phyloP scores from a whole-genome alignment of 2,888 invertebrate species.

The Hypercompe scribonia region DNA sequence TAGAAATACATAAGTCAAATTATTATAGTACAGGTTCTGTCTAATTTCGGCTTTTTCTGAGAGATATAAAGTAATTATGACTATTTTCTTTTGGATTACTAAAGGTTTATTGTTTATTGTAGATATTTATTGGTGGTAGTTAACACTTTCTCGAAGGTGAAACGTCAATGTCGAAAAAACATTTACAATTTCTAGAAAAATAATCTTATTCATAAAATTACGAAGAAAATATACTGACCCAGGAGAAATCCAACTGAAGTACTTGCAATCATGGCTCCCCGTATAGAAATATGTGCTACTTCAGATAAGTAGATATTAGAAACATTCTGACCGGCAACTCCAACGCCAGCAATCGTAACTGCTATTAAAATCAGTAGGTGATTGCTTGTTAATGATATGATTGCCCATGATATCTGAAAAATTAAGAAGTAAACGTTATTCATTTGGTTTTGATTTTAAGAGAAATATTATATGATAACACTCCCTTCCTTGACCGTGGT shows the following conservation, averaged over 20 bases:
- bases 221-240: conserved; percentile 48
- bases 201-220: background rate
- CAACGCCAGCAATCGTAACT: conserved; percentile 65
- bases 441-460: too few relatives aligned
- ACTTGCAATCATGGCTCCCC: conserved; percentile 72
- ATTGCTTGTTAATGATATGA: conserved; percentile 65
- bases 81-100: too few relatives aligned
- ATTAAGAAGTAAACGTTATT: background rate
- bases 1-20: too few relatives aligned
- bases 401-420: conserved; percentile 72
- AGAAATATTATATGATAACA: too few relatives aligned
- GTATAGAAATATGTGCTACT: conserved; percentile 73
- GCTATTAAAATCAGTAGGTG: conserved; percentile 66
- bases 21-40: too few relatives aligned
- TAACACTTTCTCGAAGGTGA: too few relatives aligned
- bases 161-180: too few relatives aligned
- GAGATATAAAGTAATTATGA: too few relatives aligned
- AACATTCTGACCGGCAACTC: conserved; percentile 75
- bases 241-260: conserved; percentile 69
- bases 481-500: too few relatives aligned
- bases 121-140: too few relatives aligned
- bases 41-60: too few relatives aligned
- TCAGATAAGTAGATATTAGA: conserved; percentile 76
- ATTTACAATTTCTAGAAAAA: background rate
- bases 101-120: too few relatives aligned